phyloP scores from a whole-genome alignment of 2,888 invertebrate genomes.

The Orthonevra nobilis region DNA sequence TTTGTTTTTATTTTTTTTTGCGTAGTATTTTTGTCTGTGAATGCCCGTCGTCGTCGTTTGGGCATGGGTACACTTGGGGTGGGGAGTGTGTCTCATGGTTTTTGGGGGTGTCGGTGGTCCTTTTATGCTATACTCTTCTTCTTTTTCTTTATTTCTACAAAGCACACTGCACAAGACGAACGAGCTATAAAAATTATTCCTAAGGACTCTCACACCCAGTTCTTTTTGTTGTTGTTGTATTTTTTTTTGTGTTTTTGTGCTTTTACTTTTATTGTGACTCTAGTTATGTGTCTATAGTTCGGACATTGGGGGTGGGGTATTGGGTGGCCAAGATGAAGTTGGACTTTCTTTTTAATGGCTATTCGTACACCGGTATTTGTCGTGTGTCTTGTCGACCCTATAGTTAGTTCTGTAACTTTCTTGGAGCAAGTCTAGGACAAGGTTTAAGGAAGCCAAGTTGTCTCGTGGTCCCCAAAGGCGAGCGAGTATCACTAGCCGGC shows the following conservation, averaged over 20 bases:
- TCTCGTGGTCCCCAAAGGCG: slow-evolving; percentile 24
- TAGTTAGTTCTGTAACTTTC: slow-evolving; percentile 57
- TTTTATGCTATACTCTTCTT: slow-evolving; percentile 41
- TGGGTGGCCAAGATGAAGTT: slow-evolving; percentile 56
- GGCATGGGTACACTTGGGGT: slow-evolving; percentile 35
- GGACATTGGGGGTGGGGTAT: not conserved
- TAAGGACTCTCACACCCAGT: slow-evolving; percentile 53
- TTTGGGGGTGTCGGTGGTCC: slow-evolving; percentile 26
- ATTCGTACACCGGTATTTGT: slow-evolving; percentile 59
- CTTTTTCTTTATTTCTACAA: no score
- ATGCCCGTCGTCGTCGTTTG: slow-evolving; percentile 42
- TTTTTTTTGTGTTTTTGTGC: no score
- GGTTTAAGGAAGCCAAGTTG: slow-evolving; percentile 50
- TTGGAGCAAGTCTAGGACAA: slow-evolving; percentile 55
- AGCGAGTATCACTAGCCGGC: slow-evolving; percentile 47
- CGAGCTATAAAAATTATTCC: slow-evolving; percentile 67
- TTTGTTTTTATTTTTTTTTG: slow-evolving; percentile 41
- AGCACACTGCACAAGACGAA: slow-evolving; percentile 60
- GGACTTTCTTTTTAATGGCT: slow-evolving; percentile 62
- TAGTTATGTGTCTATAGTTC: no score
- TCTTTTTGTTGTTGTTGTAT: slow-evolving; percentile 30
- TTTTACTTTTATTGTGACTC: slow-evolving; percentile 36
- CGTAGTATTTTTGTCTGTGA: slow-evolving; percentile 51
- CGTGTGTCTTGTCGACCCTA: slow-evolving; percentile 8
- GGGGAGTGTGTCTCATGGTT: slow-evolving; percentile 20